Evolutionary conservation across 2,888 invertebrate species (phyloP).

Genomic region (Callosobruchus maculatus): DNA sequence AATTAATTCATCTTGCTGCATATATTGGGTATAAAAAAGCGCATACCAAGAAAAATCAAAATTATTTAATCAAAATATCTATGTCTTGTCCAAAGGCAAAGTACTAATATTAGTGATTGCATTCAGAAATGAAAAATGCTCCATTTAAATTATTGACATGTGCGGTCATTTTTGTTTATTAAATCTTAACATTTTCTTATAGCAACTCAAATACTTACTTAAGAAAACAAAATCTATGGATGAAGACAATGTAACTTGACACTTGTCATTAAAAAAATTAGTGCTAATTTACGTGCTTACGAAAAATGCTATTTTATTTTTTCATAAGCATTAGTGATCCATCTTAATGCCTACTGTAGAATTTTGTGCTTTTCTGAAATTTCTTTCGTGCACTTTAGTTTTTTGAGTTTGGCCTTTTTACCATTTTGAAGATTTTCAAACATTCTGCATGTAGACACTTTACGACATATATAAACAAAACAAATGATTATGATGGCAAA

Average conservation of each 20-base stretch:
- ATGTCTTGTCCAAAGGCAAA: no score
- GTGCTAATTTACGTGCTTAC: not conserved
- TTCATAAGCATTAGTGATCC: slow-evolving; percentile 12
- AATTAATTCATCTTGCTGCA: no score
- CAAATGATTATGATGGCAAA: slow-evolving; percentile 3
- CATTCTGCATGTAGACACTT: slow-evolving; percentile 48
- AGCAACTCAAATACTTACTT: no score
- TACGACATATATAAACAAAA: slow-evolving; percentile 6
- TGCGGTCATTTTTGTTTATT: no score
- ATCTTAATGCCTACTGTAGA: slow-evolving; percentile 28
- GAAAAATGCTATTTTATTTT: not conserved
- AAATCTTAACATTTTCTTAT: no score
- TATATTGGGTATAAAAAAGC: no score
- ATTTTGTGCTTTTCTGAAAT: slow-evolving; percentile 24
- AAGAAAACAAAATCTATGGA: not conserved
- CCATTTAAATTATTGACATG: no score
- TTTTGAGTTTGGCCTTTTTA: slow-evolving; percentile 24
- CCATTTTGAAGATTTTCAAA: slow-evolving; percentile 44
- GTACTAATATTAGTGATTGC: no score
- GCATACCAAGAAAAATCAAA: no score
- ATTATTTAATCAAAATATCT: no score
- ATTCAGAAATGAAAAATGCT: no score
- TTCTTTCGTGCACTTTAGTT: slow-evolving; percentile 1
- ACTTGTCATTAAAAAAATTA: not conserved
- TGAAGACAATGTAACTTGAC: not conserved